These are phyloP conservation scores for Agrilus planipennis DNA, from an alignment of 1,140 invertebrate species.

Conservation along the genomic window DNA sequence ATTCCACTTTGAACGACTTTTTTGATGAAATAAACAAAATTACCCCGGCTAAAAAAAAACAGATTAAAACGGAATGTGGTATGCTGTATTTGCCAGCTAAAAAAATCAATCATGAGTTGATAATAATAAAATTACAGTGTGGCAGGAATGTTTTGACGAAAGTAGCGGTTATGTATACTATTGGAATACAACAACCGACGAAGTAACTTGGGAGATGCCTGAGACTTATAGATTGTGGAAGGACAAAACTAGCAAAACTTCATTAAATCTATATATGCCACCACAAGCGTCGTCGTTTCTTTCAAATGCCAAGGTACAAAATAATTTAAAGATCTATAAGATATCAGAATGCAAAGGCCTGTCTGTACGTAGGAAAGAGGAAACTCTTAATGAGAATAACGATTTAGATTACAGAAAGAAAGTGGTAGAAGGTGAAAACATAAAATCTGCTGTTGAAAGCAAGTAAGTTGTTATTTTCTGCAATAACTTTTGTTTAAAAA, in stretches of 20 bases:
- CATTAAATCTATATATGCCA: slow-evolving; percentile 9
- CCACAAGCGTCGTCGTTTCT: slow-evolving; percentile 12
- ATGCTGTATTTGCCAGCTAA: neutral
- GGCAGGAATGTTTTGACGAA: slow-evolving; percentile 61
- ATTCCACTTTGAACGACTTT: slow-evolving; percentile 29
- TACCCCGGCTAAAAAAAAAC: slow-evolving; percentile 17
- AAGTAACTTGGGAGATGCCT: slow-evolving; percentile 62
- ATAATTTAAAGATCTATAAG: neutral
- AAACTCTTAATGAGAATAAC: too few relatives aligned
- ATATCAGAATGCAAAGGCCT: too few relatives aligned
- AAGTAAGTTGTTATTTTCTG: too few relatives aligned
- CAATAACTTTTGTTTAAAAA: too few relatives aligned
- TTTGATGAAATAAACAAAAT: slow-evolving; percentile 33
- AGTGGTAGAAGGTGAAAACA: too few relatives aligned
- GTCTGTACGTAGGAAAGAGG: too few relatives aligned
- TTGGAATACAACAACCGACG: slow-evolving; percentile 59
- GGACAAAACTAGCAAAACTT: slow-evolving; percentile 11
- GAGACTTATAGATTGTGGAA: slow-evolving; percentile 32
- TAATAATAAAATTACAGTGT: slow-evolving; percentile 27
- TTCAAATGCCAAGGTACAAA: slow-evolving; percentile 11
- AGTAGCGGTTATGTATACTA: slow-evolving; percentile 57
- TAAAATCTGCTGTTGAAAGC: too few relatives aligned
- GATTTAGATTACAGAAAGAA: too few relatives aligned
- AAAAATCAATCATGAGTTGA: neutral
- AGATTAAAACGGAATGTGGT: slow-evolving; percentile 5